Conservation (phyloP, 2,797 vertebrate genomes). For the Mus spretus region DNA sequence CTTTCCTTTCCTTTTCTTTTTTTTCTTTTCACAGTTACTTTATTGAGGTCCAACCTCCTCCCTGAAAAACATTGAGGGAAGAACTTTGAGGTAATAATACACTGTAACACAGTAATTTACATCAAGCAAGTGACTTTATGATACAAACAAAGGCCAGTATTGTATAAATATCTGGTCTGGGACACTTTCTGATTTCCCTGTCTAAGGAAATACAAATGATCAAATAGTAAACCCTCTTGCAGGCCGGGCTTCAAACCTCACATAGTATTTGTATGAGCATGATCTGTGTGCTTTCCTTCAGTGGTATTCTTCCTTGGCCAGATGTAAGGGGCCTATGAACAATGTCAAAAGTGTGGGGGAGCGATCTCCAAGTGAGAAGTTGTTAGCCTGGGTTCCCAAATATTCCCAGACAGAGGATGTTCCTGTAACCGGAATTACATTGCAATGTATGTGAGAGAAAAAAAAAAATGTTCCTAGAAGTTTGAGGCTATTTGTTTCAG, state of each 20-base stretch:
- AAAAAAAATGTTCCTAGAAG: not conserved
- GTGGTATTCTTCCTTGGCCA: not conserved
- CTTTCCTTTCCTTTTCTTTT: too few relatives aligned
- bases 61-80: not conserved
- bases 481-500: not conserved
- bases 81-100: not conserved
- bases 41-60: not conserved
- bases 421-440: not conserved
- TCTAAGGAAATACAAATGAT: not conserved
- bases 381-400: not conserved
- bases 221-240: not conserved
- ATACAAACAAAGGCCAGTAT: not conserved
- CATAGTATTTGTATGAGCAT: fast-evolving
- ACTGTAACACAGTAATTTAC: not conserved
- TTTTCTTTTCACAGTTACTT: not conserved
- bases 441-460: not conserved
- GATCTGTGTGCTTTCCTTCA: not conserved
- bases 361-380: not conserved
- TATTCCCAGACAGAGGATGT: not conserved
- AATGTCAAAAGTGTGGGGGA: not conserved
- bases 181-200: not conserved
- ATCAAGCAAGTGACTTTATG: not conserved
- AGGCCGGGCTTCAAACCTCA: not conserved
- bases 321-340: not conserved
- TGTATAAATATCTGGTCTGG: not conserved